These are phyloP conservation scores for Zosterops pallidus DNA, from an alignment of 2,113 vertebrate species.

Conservation along the genomic window DNA sequence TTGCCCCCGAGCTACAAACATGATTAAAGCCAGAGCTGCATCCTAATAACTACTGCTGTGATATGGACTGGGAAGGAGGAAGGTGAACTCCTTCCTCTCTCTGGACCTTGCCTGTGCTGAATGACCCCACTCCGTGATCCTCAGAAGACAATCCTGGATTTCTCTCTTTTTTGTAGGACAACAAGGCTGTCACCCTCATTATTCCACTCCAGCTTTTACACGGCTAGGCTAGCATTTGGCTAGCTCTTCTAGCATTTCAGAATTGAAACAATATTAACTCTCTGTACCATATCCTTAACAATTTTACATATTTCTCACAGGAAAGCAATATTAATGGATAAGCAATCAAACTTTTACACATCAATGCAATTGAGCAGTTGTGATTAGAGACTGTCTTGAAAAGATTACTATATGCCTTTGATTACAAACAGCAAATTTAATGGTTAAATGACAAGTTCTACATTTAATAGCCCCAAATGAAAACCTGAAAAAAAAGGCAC, in stretches of 20 bases:
- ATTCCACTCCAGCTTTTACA: not conserved
- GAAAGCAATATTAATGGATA: not conserved
- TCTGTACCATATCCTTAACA: not conserved
- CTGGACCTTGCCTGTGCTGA: not conserved
- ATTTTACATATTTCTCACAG: not conserved
- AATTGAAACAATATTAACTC: not conserved
- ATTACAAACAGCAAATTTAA: not conserved
- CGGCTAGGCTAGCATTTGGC: not conserved
- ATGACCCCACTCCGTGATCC: rapidly evolving
- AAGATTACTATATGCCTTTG: not conserved
- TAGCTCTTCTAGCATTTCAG: not conserved
- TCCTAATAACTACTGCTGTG: not conserved
- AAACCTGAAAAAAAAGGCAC: not conserved
- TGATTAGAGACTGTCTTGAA: not conserved
- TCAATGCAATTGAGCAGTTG: not conserved
- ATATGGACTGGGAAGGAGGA: not conserved
- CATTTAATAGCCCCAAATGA: not conserved
- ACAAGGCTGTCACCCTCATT: not conserved
- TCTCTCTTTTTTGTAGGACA: not conserved
- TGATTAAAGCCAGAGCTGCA: not conserved
- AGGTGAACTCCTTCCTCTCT: not conserved
- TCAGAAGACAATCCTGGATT: not conserved
- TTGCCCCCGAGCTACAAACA: not conserved
- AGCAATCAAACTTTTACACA: not conserved
- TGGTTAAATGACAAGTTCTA: not conserved